Percentiles rank a stretch among this genome's conserved stretches.
Conservation (phyloP, 1,140 invertebrate genomes). For the Charaxes varanes region DNA sequence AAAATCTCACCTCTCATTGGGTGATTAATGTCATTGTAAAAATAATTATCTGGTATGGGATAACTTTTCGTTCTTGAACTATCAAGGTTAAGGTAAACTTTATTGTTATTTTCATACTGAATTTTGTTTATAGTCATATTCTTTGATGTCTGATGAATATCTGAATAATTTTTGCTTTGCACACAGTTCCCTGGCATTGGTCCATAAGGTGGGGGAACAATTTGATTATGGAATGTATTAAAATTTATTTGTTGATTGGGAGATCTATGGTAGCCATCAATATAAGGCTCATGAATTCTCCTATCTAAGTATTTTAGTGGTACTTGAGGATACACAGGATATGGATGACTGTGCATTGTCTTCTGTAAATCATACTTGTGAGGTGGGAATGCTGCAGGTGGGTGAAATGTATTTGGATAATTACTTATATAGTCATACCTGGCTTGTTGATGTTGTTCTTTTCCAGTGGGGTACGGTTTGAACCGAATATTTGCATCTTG, state of each 20-base stretch:
- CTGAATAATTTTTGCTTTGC: constrained; percentile 50
- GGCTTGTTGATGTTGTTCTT: constrained; percentile 48
- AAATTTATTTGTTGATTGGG: constrained; percentile 41
- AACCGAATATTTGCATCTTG: constrained; percentile 52
- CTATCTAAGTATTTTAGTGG: constrained; percentile 59
- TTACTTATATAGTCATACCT: constrained; percentile 67
- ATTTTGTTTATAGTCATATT: constrained; percentile 41
- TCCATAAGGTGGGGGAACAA: constrained; percentile 47
- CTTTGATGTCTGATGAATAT: constrained; percentile 40
- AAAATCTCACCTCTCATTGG: constrained; percentile 39
- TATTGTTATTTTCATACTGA: constrained; percentile 47
- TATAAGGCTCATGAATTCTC: constrained; percentile 41
- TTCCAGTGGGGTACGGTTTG: constrained; percentile 58
- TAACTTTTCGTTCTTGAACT: constrained; percentile 40
- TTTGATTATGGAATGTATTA: constrained; percentile 47
- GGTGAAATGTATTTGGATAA: constrained; percentile 50
- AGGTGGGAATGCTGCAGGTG: constrained; percentile 35
- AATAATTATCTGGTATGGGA: constrained; percentile 41
- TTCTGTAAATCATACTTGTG: constrained; percentile 60
- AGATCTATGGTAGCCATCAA: constrained; percentile 52
- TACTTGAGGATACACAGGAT: constrained; percentile 48
- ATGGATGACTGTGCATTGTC: constrained; percentile 43
- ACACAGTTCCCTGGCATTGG: constrained; percentile 41
- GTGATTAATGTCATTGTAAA: constrained; percentile 43
- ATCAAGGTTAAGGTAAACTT: constrained; percentile 56